Conservation (phyloP, 2,888 invertebrate genomes). For the Pristionchus mayeri region DNA sequence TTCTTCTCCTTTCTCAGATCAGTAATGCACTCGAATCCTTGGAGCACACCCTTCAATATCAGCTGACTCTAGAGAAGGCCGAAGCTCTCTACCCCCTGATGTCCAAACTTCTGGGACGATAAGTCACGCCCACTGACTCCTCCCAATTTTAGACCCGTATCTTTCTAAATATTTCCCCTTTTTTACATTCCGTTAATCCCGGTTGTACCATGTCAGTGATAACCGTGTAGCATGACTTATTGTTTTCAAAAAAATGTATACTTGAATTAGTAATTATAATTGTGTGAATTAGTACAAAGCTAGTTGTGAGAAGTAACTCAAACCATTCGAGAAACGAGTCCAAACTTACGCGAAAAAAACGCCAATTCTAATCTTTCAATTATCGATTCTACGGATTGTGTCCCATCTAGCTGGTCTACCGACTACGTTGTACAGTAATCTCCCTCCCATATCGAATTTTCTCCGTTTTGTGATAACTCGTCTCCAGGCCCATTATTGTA, state of each 20-base stretch:
- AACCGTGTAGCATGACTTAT: neutral
- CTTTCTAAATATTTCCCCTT: too few relatives aligned
- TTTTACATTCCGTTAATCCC: neutral
- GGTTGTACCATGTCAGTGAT: neutral
- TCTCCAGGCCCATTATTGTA: neutral
- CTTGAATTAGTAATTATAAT: too few relatives aligned
- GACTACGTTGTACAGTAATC: slow-evolving; percentile 3
- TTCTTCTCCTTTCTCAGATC: neutral
- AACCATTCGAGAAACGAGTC: too few relatives aligned
- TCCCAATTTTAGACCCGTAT: too few relatives aligned
- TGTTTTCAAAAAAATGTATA: too few relatives aligned
- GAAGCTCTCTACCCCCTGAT: slow-evolving; percentile 25
- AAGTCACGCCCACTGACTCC: neutral
- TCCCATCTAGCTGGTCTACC: neutral
- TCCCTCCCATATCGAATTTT: neutral
- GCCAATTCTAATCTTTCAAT: neutral
- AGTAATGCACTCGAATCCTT: neutral
- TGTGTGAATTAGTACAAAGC: too few relatives aligned
- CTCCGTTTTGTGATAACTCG: neutral
- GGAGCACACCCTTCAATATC: neutral
- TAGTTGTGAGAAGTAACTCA: too few relatives aligned
- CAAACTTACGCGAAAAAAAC: too few relatives aligned
- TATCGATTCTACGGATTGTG: neutral
- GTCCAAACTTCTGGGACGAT: neutral
- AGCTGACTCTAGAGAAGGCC: neutral